Evolutionary conservation across 1,140 invertebrate genomes (phyloP).

Genomic region (Sitophilus oryzae): DNA sequence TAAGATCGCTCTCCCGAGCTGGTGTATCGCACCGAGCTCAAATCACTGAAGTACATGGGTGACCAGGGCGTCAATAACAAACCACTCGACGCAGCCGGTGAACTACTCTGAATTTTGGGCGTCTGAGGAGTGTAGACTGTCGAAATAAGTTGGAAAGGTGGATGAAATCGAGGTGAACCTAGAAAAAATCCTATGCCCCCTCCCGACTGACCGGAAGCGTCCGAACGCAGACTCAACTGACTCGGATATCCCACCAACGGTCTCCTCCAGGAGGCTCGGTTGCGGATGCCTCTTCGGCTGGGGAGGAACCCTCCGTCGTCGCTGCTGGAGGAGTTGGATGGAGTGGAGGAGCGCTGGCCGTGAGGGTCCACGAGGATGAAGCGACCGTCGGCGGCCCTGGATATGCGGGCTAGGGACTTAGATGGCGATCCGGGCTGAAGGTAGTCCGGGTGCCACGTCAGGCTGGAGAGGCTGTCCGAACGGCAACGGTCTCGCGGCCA

Average conservation of each 20-base stretch:
- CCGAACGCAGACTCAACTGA: conserved; percentile 61
- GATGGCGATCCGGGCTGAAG: conserved; percentile 49
- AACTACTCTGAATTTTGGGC: conserved; percentile 60
- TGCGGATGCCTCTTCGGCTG: conserved; percentile 43
- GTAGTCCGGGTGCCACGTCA: conserved; percentile 48
- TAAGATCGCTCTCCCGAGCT: conserved; percentile 74
- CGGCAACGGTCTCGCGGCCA: conserved; percentile 60
- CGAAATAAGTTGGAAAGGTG: conserved; percentile 41
- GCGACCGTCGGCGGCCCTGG: conserved; percentile 64
- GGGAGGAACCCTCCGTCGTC: conserved; percentile 79
- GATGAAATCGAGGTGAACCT: conserved; percentile 34
- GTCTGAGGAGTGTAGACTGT: conserved; percentile 50
- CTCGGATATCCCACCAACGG: conserved; percentile 60
- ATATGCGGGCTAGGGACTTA: conserved; percentile 55
- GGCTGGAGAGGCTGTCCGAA: conserved; percentile 35
- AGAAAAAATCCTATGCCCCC: conserved; percentile 45
- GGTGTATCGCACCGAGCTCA: conserved; percentile 76
- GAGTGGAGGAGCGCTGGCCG: conserved; percentile 55
- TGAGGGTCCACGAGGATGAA: conserved; percentile 63
- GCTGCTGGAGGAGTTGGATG: conserved; percentile 64
- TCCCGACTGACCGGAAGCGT: conserved; percentile 56
- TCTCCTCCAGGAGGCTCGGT: conserved; percentile 59
- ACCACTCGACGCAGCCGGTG: conserved; percentile 55
- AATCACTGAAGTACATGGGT: conserved; percentile 70
- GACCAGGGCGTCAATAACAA: conserved; percentile 53